Base-by-base conservation (phyloP, 2,888 invertebrate species). In the Pristionchus mayeri region DNA sequence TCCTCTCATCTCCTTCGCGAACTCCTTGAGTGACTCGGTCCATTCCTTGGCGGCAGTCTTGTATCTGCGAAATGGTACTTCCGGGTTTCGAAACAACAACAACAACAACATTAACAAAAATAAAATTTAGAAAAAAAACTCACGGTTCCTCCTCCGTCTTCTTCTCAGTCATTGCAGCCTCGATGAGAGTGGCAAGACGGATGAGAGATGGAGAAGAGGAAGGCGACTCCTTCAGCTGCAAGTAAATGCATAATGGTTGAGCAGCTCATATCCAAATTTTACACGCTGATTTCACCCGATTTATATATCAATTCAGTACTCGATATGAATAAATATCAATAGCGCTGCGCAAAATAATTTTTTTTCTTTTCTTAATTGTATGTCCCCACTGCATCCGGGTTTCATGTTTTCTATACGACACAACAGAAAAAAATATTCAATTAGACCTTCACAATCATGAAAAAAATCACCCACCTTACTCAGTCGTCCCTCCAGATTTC, bases 401-500 rank as follows among this genome's bases (percentile, higher is more conserved):
- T 44, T 44, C 44, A 44, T 6, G 6, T 44, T 6, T 44, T 44
- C 44, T 44, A 44, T 13, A 9, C 44, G 13, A 44, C 44, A 44
- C 6, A 13, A 44, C 44, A 44, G 44, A 6, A 44, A 44, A 44
- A 52, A 52, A 3, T 52, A 52, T 9, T 52, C 21, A 52, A 21
- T 52, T 52, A 18, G 21, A 9, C 21, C 9, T 18, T 18, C 13
- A 21, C 24, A 57, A 16, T 6, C 9, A 11, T 52, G 52, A 6
- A n/a, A 21, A 24, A 57, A 57, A 24, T 24, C n/a, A 57, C 57
- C 57, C 13, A 79, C 79, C 79, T 79, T 79, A 11, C 21, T n/a
- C 37, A 80, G 7, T 57, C 80, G 1, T 34, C 80, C 80, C 40
- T 80, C 80, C 80, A 80, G 37, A 57, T 80, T 80, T 21, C 24